These are phyloP conservation scores for Aphaenogaster ashmeadi DNA, from an alignment of 1,140 invertebrate species.

Conservation along the genomic window DNA sequence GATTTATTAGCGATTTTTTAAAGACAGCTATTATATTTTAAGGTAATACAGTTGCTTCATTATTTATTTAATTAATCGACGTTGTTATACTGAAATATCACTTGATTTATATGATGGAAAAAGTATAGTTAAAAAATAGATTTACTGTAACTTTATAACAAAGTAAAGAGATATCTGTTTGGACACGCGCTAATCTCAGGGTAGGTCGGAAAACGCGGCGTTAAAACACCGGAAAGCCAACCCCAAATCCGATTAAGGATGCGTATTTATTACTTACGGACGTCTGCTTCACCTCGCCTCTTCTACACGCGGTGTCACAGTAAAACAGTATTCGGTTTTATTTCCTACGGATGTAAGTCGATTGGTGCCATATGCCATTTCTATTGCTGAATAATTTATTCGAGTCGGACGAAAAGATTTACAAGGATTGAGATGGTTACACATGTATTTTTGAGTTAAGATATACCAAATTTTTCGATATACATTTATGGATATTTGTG, in stretches of 20 bases:
- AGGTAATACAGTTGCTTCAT: neutral
- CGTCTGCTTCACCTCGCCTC: slow-evolving; percentile 78
- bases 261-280: slow-evolving; percentile 86
- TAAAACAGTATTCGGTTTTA: neutral
- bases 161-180: slow-evolving; percentile 78
- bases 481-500: neutral
- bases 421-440: neutral
- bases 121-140: slow-evolving; percentile 31
- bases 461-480: neutral
- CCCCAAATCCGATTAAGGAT: slow-evolving; percentile 84
- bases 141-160: slow-evolving; percentile 19
- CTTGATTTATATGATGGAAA: neutral
- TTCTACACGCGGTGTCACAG: neutral
- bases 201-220: slow-evolving; percentile 82
- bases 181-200: slow-evolving; percentile 80
- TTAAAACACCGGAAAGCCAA: slow-evolving; percentile 86
- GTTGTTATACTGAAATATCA: neutral
- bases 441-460: neutral
- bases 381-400: neutral
- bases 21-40: neutral
- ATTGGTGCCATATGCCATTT: neutral
- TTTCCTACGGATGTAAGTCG: neutral
- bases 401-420: neutral
- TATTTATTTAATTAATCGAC: slow-evolving; percentile 5
- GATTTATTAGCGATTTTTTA: neutral